Evolutionary conservation across 2,797 vertebrate species (phyloP), one percentile per base, ranked within the genome.

Genomic region (Gymnothorax javanicus): DNA sequence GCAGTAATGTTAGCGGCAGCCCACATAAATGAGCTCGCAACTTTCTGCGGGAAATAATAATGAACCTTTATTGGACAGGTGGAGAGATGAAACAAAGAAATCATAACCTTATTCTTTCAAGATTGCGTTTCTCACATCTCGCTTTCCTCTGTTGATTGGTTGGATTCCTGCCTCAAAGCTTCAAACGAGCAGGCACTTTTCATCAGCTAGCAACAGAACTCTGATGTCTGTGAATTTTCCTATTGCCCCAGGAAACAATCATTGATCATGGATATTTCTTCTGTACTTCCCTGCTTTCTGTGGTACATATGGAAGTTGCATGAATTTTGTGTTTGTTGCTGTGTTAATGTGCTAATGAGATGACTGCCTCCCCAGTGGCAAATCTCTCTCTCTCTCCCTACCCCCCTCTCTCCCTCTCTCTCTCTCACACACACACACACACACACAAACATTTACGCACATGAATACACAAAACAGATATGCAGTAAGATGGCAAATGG

Each of bases 1-100:
- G 91, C 91, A 88, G 88, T 57, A 91, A 82, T 82, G 86, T 92
- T 93, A 95, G 92, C 95, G 94, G 93, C 94, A 94, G 93, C 91
- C 90, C 90, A 91, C 90, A 90, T 93, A 91, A 93, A 92, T 90
- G 92, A 91, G 87, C 1, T 82, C 89, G 90, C 87, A 86, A 90
- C 92, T 91, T 92, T 90, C 88, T 89, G 69, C 88, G 87, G 91
- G 89, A 94, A 91, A 92, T 92, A 93, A 93, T 93, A 94, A 94
- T 94, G 93, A 93, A 93, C 87, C 89, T 86, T 88, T 57, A 88
- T 83, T 89, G 86, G 90, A 91, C 91, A 86, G 91, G 90, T 89
- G 91, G 89, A 91, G 90, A 94, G 94, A 95, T 94, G 92, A 93
- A 89, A 94, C 62, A 86, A 79, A 86, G 33, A 92, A 91, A 90